Conservation (phyloP, 2,797 vertebrate genomes). For the Smutsia temminckii region DNA sequence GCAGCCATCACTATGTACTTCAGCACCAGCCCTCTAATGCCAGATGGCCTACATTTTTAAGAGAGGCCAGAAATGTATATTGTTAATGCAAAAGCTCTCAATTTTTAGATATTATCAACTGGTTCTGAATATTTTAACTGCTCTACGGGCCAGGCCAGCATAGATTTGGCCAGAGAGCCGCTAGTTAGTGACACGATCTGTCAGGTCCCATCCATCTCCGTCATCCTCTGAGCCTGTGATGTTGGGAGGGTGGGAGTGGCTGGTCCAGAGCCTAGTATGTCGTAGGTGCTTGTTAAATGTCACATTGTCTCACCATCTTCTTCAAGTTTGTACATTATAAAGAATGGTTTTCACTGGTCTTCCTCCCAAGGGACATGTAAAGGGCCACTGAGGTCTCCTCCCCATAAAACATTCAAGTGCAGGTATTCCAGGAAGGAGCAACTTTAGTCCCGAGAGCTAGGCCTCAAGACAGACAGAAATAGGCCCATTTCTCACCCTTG, state of each 20-base stretch:
- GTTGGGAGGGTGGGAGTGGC: no score
- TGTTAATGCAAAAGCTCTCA: not conserved
- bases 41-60: not conserved
- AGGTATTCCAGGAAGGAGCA: not conserved
- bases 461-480: not conserved
- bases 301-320: not conserved
- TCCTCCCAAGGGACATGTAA: not conserved
- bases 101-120: not conserved
- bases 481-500: not conserved
- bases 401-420: not conserved
- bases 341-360: not conserved
- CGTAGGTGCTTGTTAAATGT: not conserved
- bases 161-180: no score
- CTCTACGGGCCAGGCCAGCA: not conserved
- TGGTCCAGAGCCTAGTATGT: not conserved
- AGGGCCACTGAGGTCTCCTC: not conserved
- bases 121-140: not conserved
- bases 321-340: not conserved
- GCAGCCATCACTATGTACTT: rapidly evolving
- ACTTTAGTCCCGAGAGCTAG: not conserved
- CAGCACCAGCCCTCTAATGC: rapidly evolving
- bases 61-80: not conserved
- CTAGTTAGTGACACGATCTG: not conserved
- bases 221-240: not conserved
- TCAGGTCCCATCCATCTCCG: rapidly evolving